These are phyloP conservation scores for Craterocephalus amniculus DNA, from an alignment of 2,797 vertebrate genomes.

Conservation along the genomic window DNA sequence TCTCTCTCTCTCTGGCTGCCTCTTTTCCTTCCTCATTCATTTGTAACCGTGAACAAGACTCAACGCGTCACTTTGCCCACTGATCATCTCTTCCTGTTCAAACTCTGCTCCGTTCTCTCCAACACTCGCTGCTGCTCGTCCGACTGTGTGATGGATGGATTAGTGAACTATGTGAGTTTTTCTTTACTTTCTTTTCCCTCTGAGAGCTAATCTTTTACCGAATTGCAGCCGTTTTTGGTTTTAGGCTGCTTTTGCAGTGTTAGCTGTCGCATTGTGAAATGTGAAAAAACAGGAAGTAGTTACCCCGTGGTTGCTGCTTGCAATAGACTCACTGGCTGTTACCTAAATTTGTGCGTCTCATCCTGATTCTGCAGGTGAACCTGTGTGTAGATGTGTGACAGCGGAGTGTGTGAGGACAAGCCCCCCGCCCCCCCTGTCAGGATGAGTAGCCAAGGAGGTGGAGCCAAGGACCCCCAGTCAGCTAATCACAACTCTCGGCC, in stretches of 20 bases:
- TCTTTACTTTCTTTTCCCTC: neutral
- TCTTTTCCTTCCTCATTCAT: constrained; percentile 76
- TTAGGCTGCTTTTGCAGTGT: too few species aligned
- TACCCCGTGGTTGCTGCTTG: neutral
- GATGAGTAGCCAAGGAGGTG: constrained; percentile 94
- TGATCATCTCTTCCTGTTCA: constrained; percentile 64
- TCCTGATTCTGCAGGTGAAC: constrained; percentile 65
- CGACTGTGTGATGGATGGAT: constrained; percentile 31
- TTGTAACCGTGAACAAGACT: constrained; percentile 52
- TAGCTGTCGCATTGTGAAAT: constrained; percentile 54
- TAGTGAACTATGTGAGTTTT: constrained; percentile 19
- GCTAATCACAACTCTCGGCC: constrained; percentile 93
- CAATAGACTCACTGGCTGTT: neutral
- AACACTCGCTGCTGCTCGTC: constrained; percentile 11
- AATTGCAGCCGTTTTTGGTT: neutral
- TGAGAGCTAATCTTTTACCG: neutral
- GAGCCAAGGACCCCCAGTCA: constrained; percentile 88
- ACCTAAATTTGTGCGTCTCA: constrained; percentile 11
- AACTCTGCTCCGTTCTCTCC: constrained; percentile 43
- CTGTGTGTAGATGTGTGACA: constrained; percentile 94
- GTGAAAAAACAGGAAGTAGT: constrained; percentile 59
- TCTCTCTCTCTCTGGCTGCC: constrained; percentile 6
- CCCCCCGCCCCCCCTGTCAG: constrained; percentile 97
- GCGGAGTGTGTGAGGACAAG: constrained; percentile 97
- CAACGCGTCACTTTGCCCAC: constrained; percentile 58